Evolutionary conservation across 1,140 invertebrate genomes (phyloP).

Genomic region (Diplogasteroides magnus): DNA sequence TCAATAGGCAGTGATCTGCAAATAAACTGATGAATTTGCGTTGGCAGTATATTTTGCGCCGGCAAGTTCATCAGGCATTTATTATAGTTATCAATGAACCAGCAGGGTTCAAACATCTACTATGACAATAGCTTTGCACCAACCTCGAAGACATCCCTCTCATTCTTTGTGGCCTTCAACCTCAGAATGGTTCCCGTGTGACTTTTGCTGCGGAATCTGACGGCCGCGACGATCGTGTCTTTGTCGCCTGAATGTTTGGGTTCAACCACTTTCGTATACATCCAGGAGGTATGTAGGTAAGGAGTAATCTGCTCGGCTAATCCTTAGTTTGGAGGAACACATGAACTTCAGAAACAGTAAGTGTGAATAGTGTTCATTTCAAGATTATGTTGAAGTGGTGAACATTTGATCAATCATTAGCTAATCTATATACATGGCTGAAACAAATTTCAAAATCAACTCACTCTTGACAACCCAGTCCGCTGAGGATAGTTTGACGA

Average conservation of each 20-base stretch:
- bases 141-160: background rate
- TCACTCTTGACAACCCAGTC: background rate
- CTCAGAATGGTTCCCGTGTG: background rate
- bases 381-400: background rate
- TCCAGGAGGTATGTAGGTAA: no score
- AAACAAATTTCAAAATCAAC: no score
- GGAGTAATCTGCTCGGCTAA: no score
- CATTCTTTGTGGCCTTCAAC: background rate
- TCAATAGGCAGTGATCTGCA: background rate
- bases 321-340: no score
- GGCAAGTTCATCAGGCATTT: background rate
- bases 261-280: no score
- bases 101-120: no score
- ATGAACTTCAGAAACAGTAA: no score
- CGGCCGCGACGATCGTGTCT: background rate
- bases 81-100: background rate
- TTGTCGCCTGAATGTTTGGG: background rate
- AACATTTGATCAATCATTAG: no score
- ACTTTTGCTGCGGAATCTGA: background rate
- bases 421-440: no score
- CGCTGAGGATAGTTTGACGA: background rate
- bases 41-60: background rate
- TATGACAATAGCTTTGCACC: background rate
- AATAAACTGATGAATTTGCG: background rate
- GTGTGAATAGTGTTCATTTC: no score